phyloP scores from a whole-genome alignment of 2,113 vertebrate species.

The Centropristis striata region DNA sequence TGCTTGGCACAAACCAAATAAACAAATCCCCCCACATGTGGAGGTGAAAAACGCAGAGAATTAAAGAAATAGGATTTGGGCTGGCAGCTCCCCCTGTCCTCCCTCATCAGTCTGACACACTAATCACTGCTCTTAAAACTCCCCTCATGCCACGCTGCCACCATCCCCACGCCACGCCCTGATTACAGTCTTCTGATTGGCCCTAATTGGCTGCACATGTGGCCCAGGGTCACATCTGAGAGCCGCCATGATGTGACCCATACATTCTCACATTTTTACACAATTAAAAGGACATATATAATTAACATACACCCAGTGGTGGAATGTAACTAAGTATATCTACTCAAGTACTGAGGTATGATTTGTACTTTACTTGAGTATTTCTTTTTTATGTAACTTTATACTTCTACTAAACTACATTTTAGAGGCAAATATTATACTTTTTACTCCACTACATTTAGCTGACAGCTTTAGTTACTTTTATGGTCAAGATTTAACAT shows the following conservation, averaged over 20 bases:
- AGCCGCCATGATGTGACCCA: constrained; percentile 37
- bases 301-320: neutral
- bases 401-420: too few relatives aligned
- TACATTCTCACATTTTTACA: constrained; percentile 10
- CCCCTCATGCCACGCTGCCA: constrained; percentile 59
- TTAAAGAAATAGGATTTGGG: constrained; percentile 43
- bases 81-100: constrained; percentile 48
- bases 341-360: too few relatives aligned
- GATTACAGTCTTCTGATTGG: constrained; percentile 85
- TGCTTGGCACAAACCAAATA: constrained; percentile 58
- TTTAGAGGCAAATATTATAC: too few relatives aligned
- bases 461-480: too few relatives aligned
- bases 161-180: constrained; percentile 61
- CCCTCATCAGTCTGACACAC: constrained; percentile 72
- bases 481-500: too few relatives aligned
- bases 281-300: neutral
- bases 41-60: constrained; percentile 27
- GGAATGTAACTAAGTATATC: too few relatives aligned
- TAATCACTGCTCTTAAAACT: constrained; percentile 74
- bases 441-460: too few relatives aligned
- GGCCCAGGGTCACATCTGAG: constrained; percentile 62
- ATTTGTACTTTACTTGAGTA: too few relatives aligned
- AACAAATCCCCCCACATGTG: constrained; percentile 41
- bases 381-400: too few relatives aligned
- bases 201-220: constrained; percentile 85